A percentile compares a stretch with the other conserved stretches of the same genome.
These are phyloP conservation scores for Myotis daubentonii DNA, from an alignment of 2,797 vertebrate genomes.

Conservation along the genomic window DNA sequence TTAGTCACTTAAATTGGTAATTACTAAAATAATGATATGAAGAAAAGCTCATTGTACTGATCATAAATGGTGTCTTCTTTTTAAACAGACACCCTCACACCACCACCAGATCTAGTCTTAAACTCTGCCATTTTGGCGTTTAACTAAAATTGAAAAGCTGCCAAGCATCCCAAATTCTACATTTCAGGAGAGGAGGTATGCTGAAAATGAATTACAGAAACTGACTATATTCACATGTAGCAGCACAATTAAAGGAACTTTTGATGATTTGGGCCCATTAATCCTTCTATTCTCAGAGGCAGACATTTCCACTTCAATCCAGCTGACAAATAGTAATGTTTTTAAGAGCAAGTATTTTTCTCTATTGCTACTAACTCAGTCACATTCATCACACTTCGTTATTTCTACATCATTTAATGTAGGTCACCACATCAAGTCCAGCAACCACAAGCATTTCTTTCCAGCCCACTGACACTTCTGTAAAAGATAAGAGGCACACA, in stretches of 20 bases:
- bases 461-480: constrained; percentile 64
- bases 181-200: background rate
- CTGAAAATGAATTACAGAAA: constrained; percentile 51
- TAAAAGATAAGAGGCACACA: constrained; percentile 63
- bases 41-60: constrained; percentile 64
- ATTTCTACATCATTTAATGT: constrained; percentile 84
- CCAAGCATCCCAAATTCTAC: background rate
- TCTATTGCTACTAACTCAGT: constrained; percentile 46
- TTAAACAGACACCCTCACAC: background rate
- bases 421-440: constrained; percentile 81
- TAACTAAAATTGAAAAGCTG: constrained; percentile 49
- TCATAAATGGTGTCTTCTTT: constrained; percentile 64
- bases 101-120: constrained; percentile 27
- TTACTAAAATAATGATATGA: constrained; percentile 61
- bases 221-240: constrained; percentile 44
- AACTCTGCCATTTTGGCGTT: constrained; percentile 49
- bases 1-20: constrained; percentile 68
- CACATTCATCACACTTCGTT: constrained; percentile 80
- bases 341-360: constrained; percentile 45
- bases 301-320: constrained; percentile 4
- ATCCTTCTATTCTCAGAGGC: constrained; percentile 48
- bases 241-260: constrained; percentile 37
- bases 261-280: constrained; percentile 6
- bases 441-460: constrained; percentile 72
- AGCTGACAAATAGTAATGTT: constrained; percentile 60